Evolutionary conservation across 2,113 vertebrate genomes (phyloP), one percentile per base, ranked within the genome.

Genomic region (human (Homo sapiens)): DNA sequence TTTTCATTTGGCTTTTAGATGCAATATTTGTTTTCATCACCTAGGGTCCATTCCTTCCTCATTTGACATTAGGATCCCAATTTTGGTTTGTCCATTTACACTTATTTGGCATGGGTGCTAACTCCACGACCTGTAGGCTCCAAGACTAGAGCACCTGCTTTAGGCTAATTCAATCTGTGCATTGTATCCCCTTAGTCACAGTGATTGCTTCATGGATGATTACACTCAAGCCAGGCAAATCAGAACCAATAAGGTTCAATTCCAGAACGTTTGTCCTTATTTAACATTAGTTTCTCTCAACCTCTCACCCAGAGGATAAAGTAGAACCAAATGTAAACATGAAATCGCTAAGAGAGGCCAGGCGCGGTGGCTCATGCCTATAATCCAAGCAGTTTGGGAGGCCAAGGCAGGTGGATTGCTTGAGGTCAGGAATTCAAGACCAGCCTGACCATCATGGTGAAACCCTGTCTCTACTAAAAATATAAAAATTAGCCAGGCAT

Each of bases 341-440:
- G 27, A 64, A 64, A 64, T 64, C 27, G 6, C 27, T 64, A 64
- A 27, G 27, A 30, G 27, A 32, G 12, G 27, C 61, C 27, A 13
- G 27, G 61, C 2, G 0, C 12, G 12, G 27, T 64, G 27, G 61
- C 12, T 64, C 61, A 6, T 0, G 61, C 61, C 5, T 64, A 2
- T 30, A 64, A 32, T 64, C 27, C 27, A 27, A 64, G 61, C 61
- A 64, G 22, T 59, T 59, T 59, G 57, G 57, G 22, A 9, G 57
- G 57, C 57, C 57, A 23, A 59, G 27, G 61, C 6, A 5, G 27
- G 27, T 64, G 27, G 61, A 32, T 32, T 30, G 27, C 61, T 30
- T 32, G 27, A 14, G 27, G 27, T 64, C 61, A 14, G 61, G 61
- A 64, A 2, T 64, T 64, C 61, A 64, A 64, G 27, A 64, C 61